Evolutionary conservation across 2,797 vertebrate genomes (phyloP).

Genomic region (Chloroceryle inda): DNA sequence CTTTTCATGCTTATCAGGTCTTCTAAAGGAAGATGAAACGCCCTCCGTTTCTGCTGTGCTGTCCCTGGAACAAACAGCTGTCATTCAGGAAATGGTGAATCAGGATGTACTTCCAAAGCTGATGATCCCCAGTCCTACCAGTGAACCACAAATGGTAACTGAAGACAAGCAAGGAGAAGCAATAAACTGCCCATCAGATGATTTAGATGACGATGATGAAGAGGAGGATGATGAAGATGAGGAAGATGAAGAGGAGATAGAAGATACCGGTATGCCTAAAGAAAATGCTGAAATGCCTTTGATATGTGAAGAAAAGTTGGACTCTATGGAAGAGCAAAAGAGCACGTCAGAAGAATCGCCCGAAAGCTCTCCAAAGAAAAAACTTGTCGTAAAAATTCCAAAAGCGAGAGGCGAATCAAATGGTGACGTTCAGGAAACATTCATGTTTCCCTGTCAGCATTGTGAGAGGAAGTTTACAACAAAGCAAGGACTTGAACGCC

Average conservation of each 20-base stretch:
- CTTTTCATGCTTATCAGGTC: slow-evolving; percentile 77
- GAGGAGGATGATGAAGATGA: slow-evolving; percentile 65
- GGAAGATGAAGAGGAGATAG: slow-evolving; percentile 76
- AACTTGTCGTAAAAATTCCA: slow-evolving; percentile 54
- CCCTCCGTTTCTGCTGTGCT: slow-evolving; percentile 77
- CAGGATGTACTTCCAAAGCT: slow-evolving; percentile 78
- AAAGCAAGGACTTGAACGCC: slow-evolving; percentile 95
- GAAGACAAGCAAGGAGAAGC: slow-evolving; percentile 60
- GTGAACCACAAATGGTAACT: slow-evolving; percentile 39
- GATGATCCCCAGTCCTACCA: slow-evolving; percentile 47
- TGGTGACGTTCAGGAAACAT: slow-evolving; percentile 83
- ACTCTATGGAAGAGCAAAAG: slow-evolving; percentile 80
- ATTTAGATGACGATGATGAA: slow-evolving; percentile 72
- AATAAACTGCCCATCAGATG: slow-evolving; percentile 46
- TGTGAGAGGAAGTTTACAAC: slow-evolving; percentile 95
- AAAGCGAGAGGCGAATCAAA: slow-evolving; percentile 84
- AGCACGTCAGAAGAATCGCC: slow-evolving; percentile 69
- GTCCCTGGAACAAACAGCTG: slow-evolving; percentile 80
- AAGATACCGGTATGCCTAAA: slow-evolving; percentile 52
- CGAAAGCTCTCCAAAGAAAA: slow-evolving; percentile 76
- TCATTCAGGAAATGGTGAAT: slow-evolving; percentile 78
- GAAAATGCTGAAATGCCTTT: slow-evolving; percentile 72
- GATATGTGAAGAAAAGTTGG: slow-evolving; percentile 81
- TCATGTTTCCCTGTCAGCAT: slow-evolving; percentile 92
- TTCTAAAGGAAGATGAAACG: slow-evolving; percentile 86